A percentile compares a stretch with the other conserved stretches of the same genome.
phyloP scores from a whole-genome alignment of 2,113 vertebrate species.

The Ceyx margarethae region DNA sequence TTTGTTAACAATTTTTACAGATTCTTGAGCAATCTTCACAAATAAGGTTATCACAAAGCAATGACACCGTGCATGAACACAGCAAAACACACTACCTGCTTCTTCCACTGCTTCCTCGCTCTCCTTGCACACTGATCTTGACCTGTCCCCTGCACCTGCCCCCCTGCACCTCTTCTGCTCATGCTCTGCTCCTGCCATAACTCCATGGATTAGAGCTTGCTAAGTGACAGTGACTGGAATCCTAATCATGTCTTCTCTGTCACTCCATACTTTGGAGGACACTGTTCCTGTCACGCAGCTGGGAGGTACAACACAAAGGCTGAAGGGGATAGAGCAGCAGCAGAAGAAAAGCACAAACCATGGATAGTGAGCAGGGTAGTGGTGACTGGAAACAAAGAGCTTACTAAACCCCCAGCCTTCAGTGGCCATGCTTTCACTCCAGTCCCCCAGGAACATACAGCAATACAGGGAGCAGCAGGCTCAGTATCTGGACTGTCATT shows the following conservation, averaged over 20 bases:
- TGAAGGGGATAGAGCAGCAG: neutral
- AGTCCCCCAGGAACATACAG: neutral
- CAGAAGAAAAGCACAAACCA: neutral
- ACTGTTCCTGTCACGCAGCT: neutral
- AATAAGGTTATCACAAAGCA: neutral
- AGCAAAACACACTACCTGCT: neutral
- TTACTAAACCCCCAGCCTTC: neutral
- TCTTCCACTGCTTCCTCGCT: neutral
- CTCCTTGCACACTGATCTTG: neutral
- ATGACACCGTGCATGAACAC: fast-evolving
- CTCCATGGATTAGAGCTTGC: neutral
- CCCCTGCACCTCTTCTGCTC: neutral
- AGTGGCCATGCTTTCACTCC: neutral
- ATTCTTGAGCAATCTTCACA: neutral
- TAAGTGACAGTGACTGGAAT: neutral
- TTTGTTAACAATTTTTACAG: neutral
- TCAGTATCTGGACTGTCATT: neutral
- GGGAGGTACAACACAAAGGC: neutral
- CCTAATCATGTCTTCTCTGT: neutral
- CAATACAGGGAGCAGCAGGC: neutral
- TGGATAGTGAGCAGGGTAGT: neutral
- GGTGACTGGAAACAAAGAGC: neutral
- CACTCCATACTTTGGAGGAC: neutral
- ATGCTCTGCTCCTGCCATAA: neutral
- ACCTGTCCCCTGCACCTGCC: neutral